Evolutionary conservation across 2,113 vertebrate genomes (phyloP).

Genomic region (Catharus fuscescens): DNA sequence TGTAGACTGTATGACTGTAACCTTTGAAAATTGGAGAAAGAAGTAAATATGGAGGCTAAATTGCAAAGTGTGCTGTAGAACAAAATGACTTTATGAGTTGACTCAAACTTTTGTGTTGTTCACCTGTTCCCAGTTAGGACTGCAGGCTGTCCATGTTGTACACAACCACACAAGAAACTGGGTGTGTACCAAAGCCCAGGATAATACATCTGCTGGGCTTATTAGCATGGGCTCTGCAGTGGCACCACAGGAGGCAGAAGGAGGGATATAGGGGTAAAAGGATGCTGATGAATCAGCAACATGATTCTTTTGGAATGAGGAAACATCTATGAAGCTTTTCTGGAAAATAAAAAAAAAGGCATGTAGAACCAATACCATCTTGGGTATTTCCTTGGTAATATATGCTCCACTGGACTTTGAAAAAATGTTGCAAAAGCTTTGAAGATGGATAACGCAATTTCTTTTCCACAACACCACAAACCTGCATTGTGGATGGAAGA

Average conservation of each 20-base stretch:
- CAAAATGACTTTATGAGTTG: not conserved
- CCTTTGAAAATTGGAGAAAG: not conserved
- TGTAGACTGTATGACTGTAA: not conserved
- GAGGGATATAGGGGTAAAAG: not conserved
- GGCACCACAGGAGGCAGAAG: not conserved
- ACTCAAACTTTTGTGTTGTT: not conserved
- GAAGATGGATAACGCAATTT: not conserved
- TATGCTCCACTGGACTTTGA: not conserved
- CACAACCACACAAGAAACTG: not conserved
- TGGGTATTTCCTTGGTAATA: not conserved
- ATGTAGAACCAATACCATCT: not conserved
- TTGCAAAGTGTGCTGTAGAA: accelerated
- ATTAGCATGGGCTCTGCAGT: not conserved
- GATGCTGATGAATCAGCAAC: not conserved
- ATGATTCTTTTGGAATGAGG: not conserved
- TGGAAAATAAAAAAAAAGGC: not conserved
- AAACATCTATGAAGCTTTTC: slow-evolving; percentile 4
- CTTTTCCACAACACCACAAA: not conserved
- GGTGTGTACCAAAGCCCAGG: not conserved
- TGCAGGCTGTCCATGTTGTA: not conserved
- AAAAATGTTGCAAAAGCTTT: slow-evolving; percentile 19
- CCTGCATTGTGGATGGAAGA: not conserved
- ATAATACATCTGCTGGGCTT: not conserved
- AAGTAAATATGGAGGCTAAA: not conserved
- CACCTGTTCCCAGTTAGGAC: not conserved